phyloP scores from a whole-genome alignment of 2,888 invertebrate species.

The Geotrupes spiniger region DNA sequence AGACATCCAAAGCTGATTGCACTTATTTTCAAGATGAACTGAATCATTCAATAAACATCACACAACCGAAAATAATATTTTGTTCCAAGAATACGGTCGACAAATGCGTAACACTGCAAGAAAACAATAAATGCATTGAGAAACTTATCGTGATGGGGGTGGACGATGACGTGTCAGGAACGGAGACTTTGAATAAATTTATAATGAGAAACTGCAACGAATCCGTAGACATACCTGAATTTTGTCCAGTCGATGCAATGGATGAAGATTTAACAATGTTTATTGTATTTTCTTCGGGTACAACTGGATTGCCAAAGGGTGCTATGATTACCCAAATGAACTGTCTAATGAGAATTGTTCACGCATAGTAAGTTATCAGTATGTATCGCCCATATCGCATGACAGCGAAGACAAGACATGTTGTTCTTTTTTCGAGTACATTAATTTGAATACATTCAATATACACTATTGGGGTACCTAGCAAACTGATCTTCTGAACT shows the following conservation, averaged over 20 bases:
- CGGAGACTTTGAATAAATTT: conserved; percentile 9
- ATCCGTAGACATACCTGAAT: conserved; percentile 3
- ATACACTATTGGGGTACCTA: too few species aligned
- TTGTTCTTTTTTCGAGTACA: too few species aligned
- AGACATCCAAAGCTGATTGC: too few species aligned
- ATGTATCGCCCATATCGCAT: too few species aligned
- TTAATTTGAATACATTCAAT: too few species aligned
- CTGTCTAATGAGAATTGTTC: conserved; percentile 21
- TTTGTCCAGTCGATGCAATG: conserved; percentile 7
- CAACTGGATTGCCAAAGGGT: conserved; percentile 68
- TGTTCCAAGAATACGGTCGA: conserved; percentile 49
- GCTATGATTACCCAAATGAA: conserved; percentile 63
- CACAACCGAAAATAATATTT: conserved; percentile 33
- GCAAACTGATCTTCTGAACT: too few species aligned
- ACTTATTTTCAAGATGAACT: too few species aligned
- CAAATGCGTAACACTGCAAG: conserved; percentile 54
- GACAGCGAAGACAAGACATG: too few species aligned
- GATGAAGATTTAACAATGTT: conserved; percentile 31
- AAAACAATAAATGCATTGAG: conserved; percentile 7
- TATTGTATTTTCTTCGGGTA: conserved; percentile 65
- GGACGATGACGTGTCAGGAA: background rate
- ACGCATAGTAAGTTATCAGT: too few species aligned
- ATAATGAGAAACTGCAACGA: background rate
- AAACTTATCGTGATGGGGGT: too few species aligned
- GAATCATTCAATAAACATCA: too few species aligned